phyloP scores from a whole-genome alignment of 2,888 invertebrate genomes.

The Thysanoteuthis rhombus region DNA sequence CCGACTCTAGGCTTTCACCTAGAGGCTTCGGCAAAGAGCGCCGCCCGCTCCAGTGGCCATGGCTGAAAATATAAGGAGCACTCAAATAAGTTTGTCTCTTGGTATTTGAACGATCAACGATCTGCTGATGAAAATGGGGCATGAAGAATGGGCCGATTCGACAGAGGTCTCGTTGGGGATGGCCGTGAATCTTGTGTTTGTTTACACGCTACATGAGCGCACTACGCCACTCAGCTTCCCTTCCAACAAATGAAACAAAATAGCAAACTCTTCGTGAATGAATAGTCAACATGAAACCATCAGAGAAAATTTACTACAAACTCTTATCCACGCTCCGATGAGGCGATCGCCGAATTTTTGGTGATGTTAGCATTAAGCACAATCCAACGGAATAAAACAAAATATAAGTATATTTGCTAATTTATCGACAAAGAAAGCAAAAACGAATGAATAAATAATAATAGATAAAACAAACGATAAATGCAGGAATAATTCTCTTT shows the following conservation, averaged over 20 bases:
- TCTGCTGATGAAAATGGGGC: conserved; percentile 28
- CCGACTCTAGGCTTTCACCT: neutral
- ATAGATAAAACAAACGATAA: neutral
- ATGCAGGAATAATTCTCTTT: neutral
- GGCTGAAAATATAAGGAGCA: conserved; percentile 26
- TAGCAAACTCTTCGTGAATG: conserved; percentile 16
- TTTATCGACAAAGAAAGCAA: neutral
- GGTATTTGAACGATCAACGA: conserved; percentile 15
- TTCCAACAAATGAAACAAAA: conserved; percentile 19
- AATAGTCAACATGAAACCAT: conserved; percentile 17
- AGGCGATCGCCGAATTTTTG: conserved; percentile 15
- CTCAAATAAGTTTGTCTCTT: conserved; percentile 27
- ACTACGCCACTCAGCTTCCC: conserved; percentile 20
- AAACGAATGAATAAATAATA: too few species aligned
- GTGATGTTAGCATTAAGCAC: neutral
- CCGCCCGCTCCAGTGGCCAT: conserved; percentile 24
- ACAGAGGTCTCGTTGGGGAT: conserved; percentile 26
- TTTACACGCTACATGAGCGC: conserved; percentile 27
- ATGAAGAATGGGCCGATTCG: conserved; percentile 24
- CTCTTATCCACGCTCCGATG: conserved; percentile 18
- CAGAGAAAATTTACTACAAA: conserved; percentile 22
- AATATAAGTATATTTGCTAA: neutral
- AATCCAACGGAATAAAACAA: neutral
- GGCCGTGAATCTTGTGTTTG: conserved; percentile 30
- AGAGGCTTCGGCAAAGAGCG: neutral